phyloP scores from a whole-genome alignment of 2,113 vertebrate genomes.

The Chloroceryle aenea region DNA sequence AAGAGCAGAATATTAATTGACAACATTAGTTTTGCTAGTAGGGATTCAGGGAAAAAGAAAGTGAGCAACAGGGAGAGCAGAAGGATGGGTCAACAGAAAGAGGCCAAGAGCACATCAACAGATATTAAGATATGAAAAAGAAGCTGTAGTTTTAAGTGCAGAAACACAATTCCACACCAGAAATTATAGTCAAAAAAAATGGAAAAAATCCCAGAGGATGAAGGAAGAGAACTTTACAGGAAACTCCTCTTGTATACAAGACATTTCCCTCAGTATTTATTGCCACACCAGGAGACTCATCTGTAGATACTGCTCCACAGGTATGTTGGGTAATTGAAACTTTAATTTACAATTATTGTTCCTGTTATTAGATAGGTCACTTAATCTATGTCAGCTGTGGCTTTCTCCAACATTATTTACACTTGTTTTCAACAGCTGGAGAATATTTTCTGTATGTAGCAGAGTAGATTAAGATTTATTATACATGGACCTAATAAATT shows the following conservation, averaged over 20 bases:
- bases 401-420: conserved; percentile 14
- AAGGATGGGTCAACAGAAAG: not conserved
- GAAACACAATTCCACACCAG: not conserved
- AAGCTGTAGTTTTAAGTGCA: not conserved
- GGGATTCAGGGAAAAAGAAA: not conserved
- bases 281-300: not conserved
- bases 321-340: conserved; percentile 11
- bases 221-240: not conserved
- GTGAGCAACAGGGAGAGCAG: not conserved
- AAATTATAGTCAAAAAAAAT: not conserved
- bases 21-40: not conserved
- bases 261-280: not conserved
- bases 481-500: not conserved
- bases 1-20: not conserved
- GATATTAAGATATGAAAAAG: not conserved
- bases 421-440: not conserved
- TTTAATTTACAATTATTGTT: conserved; percentile 40
- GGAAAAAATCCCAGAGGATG: not conserved
- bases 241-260: not conserved
- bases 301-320: conserved; percentile 30
- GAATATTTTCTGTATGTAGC: not conserved
- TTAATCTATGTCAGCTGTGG: conserved; percentile 21
- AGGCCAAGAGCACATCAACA: not conserved
- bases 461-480: conserved; percentile 17
- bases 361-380: conserved; percentile 24